Evolutionary conservation across 92 coral and sea anemone species (phyloP), one percentile per base, ranked within the genome.

Genomic region (Montipora capitata): DNA sequence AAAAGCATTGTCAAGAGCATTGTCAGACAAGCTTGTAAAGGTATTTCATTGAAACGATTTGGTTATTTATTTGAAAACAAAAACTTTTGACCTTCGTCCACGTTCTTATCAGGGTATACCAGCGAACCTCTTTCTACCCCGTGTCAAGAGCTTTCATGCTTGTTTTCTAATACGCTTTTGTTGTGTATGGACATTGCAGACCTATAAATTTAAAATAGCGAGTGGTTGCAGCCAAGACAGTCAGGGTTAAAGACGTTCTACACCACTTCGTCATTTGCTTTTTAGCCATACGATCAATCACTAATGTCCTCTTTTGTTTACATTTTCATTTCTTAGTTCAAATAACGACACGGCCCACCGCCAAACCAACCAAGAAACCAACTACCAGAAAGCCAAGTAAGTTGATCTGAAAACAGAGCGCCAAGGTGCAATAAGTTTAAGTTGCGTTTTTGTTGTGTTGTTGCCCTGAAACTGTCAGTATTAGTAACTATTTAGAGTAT

Each of bases 21-120:
- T 16, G 78, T 66, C 68, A 91, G 85, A 58, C 91, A 91, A 75
- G 84, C 91, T 11, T 95, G 98, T 75, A 80, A 59, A 93, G 92
- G 98, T 95, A 91, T 18, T 41, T 56, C 16, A 35, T 8, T 8
- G 5, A 9, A 5, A 4, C 4, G 0, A 7, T 59, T 12, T 59
- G 15, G 17, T 59, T 27, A 27, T 27, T 27, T 27, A 27, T 27
- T 27, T 27, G 35, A 0, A 27, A 27, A 27, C 2, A 27, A 27
- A 2, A 48, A 48, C 6, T 48, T 12, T 54, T 54, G 61, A 54
- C 12, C 16, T 54, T 13, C 12, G 61, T 54, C 61, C 3, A 7
- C 13, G 7, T 54, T 54, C 61, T 54, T 12, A 54, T 54, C 61
- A 9, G 16, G 12, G 61, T 3, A 12, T 13, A 0, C 61, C 15